Evolutionary conservation across 2,888 invertebrate genomes (phyloP).

Genomic region (Melikaiella ostensackeni): DNA sequence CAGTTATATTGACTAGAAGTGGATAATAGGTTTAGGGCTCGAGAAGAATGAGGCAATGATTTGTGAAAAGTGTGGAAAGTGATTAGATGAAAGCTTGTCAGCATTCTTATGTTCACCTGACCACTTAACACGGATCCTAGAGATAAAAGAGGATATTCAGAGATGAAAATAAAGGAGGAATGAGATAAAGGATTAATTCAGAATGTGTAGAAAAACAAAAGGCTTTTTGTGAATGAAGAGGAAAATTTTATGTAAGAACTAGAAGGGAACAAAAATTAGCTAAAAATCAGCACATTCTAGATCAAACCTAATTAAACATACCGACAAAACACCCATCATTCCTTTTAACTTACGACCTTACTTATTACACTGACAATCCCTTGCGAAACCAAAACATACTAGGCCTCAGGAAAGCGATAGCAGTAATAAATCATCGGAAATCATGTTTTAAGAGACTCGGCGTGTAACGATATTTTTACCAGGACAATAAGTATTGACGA

Average conservation of each 20-base stretch:
- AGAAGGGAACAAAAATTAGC: no score
- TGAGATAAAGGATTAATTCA: not conserved
- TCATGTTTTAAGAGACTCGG: constrained; percentile 29
- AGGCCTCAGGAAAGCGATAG: not conserved
- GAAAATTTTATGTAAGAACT: no score
- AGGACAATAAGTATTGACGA: constrained; percentile 36
- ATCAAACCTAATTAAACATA: constrained; percentile 3
- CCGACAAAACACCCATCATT: not conserved
- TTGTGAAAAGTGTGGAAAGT: constrained; percentile 11
- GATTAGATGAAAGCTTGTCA: not conserved
- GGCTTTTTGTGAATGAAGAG: no score
- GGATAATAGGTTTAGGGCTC: constrained; percentile 1
- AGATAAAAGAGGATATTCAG: not conserved
- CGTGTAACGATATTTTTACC: constrained; percentile 22
- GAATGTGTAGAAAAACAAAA: not conserved
- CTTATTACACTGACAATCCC: not conserved
- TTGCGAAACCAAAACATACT: not conserved
- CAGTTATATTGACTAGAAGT: not conserved
- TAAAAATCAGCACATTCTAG: not conserved
- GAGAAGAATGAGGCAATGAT: not conserved
- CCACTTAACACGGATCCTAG: constrained; percentile 1
- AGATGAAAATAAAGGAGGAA: not conserved
- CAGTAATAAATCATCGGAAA: constrained; percentile 19
- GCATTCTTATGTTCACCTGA: not conserved
- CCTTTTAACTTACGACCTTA: not conserved